Evolutionary conservation across 1,140 invertebrate genomes (phyloP), one percentile per base, ranked within the genome.

Genomic region (Drosophila nasuta): DNA sequence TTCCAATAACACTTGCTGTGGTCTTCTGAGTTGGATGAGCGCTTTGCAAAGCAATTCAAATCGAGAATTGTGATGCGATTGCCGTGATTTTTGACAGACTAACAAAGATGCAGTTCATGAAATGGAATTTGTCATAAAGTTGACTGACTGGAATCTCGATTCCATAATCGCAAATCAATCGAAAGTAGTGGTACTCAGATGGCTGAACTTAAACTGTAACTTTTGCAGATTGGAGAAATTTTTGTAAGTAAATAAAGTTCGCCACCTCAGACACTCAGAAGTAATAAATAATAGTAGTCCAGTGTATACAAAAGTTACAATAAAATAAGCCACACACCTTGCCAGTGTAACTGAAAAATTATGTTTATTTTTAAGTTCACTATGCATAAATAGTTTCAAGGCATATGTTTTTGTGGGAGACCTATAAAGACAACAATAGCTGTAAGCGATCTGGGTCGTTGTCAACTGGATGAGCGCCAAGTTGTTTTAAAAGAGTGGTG

Each of bases 401-500:
- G 25, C 59, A 75, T 71, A 71, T 75, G 73, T 35, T 58, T 11
- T 17, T 38, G 52, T 3, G 41, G 38, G 28, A 25, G 43, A 10
- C 6, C 45, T 52, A 48, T 65, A 59, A 65, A 75, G 71, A 51
- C 33, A 70, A 69, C 58, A 75, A 63, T 63, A 63, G 57, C 66
- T 51, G 11, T 10, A 10, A 57, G 72, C 51, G 58, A 63, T 43
- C 11, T 62, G 4, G 10, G 7, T 11, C 20, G 20, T 20, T 52
- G 46, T 51, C 33, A 17, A 10, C 6, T 13, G 15, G 45, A n/a
- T 20, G 11, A 46, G 8, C 5, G 8, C 20, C 48, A 49, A 49
- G 11, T 49, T 2, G 48, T 28, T 11, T 4, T 25, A 25, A 6
- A n/a, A 41, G 38, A 11, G 38, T n/a, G 38, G 11, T 10, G 38